Base-by-base conservation (phyloP, 2,113 vertebrate genomes). In the Numenius arquata region DNA sequence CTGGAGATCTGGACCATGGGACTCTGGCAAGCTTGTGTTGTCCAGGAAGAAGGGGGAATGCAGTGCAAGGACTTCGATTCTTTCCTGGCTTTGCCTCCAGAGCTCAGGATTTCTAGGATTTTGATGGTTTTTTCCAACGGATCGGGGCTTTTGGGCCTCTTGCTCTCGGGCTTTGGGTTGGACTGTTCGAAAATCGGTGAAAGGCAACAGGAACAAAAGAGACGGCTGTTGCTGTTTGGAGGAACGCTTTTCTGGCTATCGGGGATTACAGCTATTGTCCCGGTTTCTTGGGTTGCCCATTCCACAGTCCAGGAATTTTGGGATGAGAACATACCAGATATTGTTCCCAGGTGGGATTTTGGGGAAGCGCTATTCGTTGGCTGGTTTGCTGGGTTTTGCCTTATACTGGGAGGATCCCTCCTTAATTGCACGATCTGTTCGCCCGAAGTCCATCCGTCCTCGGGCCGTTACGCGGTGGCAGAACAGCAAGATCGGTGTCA, bases 311-410 rank as follows among this genome's bases (percentile, higher is more conserved):
- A 98, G 95, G 98, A 99, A 56, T 99, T 99, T 97, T 99, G 99
- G 99, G 98, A 99, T 26, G 98, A 99, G 80, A 98, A 97, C 73
- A 95, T 99, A 84, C 99, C 99, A 36, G 99, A 99, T 25, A 98
- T 99, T 92, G 98, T 99, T 96, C 99, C 99, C 25, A 98, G 99
- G 89, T 99, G 99, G 99, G 99, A 99, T 98, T 99, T 99, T 55
- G 99, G 99, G 71, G 99, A 99, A 95, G 99, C 99, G 1, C 90
- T 99, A 92, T 99, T 99, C 95, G 97, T 99, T 17, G 99, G 99
- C 83, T 99, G 99, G 99, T 98, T 99, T 84, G 98, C 99, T 83
- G 98, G 99, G 68, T 97, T 99, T 96, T 98, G 98, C 8, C 98
- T 99, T 53, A 56, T 99, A 34, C 94, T 99, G 2, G 99, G 99